Percentiles rank a stretch among this genome's conserved stretches.
phyloP scores from a whole-genome alignment of 2,888 invertebrate species.

The Linnaemya tessellans region DNA sequence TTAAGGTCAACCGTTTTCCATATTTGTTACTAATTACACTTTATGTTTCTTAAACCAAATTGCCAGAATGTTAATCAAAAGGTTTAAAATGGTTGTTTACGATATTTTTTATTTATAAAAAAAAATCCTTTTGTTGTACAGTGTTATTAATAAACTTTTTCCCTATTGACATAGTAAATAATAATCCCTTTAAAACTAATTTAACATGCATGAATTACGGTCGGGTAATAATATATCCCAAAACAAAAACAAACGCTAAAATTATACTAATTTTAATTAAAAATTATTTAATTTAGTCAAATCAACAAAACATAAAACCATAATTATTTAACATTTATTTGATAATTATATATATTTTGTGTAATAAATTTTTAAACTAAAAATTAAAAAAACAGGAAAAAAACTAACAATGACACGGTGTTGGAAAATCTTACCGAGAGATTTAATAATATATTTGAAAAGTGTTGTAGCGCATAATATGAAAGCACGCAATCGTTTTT shows the following conservation, averaged over 20 bases:
- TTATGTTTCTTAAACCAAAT: too few species aligned
- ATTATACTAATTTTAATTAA: conserved; percentile 38
- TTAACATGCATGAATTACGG: conserved; percentile 38
- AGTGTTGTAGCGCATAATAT: too few species aligned
- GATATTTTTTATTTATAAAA: too few species aligned
- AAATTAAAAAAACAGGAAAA: background rate
- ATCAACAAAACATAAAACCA: conserved; percentile 34
- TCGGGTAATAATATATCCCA: conserved; percentile 3
- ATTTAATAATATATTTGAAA: background rate
- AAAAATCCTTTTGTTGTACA: background rate
- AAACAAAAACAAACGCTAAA: conserved; percentile 14
- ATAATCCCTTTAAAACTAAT: conserved; percentile 11
- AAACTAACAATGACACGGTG: background rate
- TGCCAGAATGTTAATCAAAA: too few species aligned
- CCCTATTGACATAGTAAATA: too few species aligned
- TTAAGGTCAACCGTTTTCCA: too few species aligned
- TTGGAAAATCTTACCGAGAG: background rate
- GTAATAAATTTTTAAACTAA: conserved; percentile 22
- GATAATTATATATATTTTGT: conserved; percentile 16
- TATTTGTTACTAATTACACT: too few species aligned
- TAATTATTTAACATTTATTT: conserved; percentile 46
- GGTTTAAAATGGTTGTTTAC: too few species aligned
- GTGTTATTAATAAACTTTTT: background rate
- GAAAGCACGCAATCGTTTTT: too few species aligned
- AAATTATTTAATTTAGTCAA: conserved; percentile 45